Conservation (phyloP, 2,888 invertebrate species). For the Callimorpha dominula region DNA sequence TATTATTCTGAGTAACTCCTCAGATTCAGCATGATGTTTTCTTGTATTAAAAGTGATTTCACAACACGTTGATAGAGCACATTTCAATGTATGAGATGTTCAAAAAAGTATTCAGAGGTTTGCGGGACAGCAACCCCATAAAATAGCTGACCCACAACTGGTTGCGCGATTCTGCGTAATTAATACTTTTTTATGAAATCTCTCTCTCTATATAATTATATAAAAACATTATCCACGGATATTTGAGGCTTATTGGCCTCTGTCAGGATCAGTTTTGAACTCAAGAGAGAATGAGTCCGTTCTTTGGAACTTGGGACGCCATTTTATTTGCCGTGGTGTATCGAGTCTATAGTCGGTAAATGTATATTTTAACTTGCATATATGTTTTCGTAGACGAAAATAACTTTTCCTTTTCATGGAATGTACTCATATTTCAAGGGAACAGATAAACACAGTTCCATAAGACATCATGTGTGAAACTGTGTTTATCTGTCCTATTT, state of each 20-base stretch:
- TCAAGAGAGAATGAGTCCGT: too few species aligned
- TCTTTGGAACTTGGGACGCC: too few species aligned
- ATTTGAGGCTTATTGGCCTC: not conserved
- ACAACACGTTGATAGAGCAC: too few species aligned
- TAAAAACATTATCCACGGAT: not conserved
- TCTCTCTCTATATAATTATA: not conserved
- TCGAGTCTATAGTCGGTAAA: not conserved
- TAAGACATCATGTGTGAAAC: conserved; percentile 14
- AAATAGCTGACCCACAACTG: not conserved
- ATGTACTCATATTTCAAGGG: not conserved
- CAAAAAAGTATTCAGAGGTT: not conserved
- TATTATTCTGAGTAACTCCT: too few species aligned
- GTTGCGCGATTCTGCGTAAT: not conserved
- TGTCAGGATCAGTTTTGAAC: not conserved
- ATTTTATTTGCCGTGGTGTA: not conserved
- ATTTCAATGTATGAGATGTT: not conserved
- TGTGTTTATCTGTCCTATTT: conserved; percentile 57
- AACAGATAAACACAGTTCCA: conserved; percentile 19
- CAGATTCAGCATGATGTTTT: too few species aligned
- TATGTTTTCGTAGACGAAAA: not conserved
- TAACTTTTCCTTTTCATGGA: not conserved
- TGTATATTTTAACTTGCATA: not conserved
- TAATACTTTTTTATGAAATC: not conserved
- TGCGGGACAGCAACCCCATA: not conserved
- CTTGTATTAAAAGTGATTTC: too few species aligned